These are phyloP conservation scores for Hypomesus transpacificus DNA, from an alignment of 2,113 vertebrate species.

Conservation along the genomic window DNA sequence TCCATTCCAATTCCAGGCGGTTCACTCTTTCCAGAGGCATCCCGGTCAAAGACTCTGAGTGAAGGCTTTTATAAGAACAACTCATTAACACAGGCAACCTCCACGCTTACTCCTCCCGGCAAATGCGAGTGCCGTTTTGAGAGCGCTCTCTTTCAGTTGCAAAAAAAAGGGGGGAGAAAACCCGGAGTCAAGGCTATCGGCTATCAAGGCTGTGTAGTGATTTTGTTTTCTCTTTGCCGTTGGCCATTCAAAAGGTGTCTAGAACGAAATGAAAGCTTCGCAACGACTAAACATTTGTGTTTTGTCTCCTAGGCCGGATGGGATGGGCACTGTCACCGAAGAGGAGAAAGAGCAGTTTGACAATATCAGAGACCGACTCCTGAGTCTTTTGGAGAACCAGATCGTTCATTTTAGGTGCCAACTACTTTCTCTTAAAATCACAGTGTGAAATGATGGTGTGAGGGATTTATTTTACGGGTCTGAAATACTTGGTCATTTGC, in stretches of 20 bases:
- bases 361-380: slow-evolving; percentile 82
- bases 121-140: slow-evolving; percentile 59
- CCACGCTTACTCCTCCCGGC: slow-evolving; percentile 44
- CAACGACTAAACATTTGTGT: slow-evolving; percentile 22
- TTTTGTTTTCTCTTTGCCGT: slow-evolving; percentile 52
- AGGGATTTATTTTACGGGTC: not conserved
- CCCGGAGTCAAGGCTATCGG: slow-evolving; percentile 61
- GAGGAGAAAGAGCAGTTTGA: slow-evolving; percentile 91
- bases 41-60: slow-evolving; percentile 44
- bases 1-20: not conserved
- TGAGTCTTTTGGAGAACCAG: slow-evolving; percentile 87
- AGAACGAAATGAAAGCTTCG: slow-evolving; percentile 56
- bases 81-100: slow-evolving; percentile 63
- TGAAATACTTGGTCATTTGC: no score
- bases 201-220: slow-evolving; percentile 42
- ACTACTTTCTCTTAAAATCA: not conserved
- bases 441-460: not conserved
- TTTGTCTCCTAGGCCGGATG: slow-evolving; percentile 81
- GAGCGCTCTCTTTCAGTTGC: slow-evolving; percentile 60
- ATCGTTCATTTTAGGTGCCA: slow-evolving; percentile 93
- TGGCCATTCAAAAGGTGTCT: slow-evolving; percentile 59
- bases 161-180: slow-evolving; percentile 29
- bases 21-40: slow-evolving; percentile 41
- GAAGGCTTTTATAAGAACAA: slow-evolving; percentile 61
- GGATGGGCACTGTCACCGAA: slow-evolving; percentile 89